These are phyloP conservation scores for Elegia similella DNA, from an alignment of 2,888 invertebrate genomes.

Conservation along the genomic window DNA sequence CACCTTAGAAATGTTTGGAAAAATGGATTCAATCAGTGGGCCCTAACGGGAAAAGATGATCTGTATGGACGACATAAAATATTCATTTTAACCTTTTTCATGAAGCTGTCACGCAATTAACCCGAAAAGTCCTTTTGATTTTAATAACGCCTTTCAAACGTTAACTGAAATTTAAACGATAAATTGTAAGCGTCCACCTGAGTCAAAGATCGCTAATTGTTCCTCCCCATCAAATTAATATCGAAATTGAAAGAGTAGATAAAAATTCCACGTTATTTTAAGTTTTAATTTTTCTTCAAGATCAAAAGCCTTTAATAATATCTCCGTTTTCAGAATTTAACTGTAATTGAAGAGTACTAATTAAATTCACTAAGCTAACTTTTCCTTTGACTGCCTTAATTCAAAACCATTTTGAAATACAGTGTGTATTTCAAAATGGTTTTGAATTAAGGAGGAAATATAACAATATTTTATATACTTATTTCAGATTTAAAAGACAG, in stretches of 20 bases:
- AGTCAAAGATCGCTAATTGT: conserved; percentile 52
- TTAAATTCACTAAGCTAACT: too few relatives aligned
- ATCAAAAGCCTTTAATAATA: not conserved
- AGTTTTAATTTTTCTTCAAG: not conserved
- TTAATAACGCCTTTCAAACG: conserved; percentile 50
- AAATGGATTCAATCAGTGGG: too few relatives aligned
- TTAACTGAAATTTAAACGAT: conserved; percentile 53
- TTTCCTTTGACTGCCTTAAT: too few relatives aligned
- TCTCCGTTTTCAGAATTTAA: not conserved
- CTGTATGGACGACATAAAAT: conserved; percentile 39
- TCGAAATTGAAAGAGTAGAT: conserved; percentile 24
- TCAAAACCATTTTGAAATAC: too few relatives aligned
- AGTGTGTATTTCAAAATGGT: too few relatives aligned
- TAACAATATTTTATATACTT: too few relatives aligned
- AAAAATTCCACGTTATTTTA: conserved; percentile 11
- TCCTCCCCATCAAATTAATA: conserved; percentile 47
- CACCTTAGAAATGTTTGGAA: too few relatives aligned
- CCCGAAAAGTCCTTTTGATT: conserved; percentile 50
- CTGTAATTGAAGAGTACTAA: too few relatives aligned
- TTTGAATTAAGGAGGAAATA: too few relatives aligned
- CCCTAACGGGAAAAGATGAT: conserved; percentile 15
- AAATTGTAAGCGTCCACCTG: conserved; percentile 49
- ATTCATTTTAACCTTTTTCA: conserved; percentile 54
- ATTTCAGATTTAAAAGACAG: too few relatives aligned
- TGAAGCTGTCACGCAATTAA: conserved; percentile 42